These are phyloP conservation scores for Penaeus vannamei DNA, from an alignment of 1,140 invertebrate genomes.

Conservation along the genomic window DNA sequence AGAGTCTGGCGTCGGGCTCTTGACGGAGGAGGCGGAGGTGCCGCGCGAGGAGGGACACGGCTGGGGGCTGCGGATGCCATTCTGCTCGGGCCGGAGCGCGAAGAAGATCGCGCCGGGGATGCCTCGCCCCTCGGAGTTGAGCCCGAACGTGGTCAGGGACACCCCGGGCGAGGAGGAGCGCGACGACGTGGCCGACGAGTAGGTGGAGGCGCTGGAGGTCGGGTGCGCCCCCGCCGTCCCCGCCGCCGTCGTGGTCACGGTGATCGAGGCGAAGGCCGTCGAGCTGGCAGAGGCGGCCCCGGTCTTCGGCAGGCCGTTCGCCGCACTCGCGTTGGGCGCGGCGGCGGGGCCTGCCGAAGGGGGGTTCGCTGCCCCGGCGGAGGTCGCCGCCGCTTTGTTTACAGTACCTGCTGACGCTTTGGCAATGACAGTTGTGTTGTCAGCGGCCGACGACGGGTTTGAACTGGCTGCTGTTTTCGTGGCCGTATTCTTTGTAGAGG, in stretches of 20 bases:
- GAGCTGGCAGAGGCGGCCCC: neutral
- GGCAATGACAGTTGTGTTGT: no score
- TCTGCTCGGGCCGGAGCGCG: slow-evolving; percentile 54
- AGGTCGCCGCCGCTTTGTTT: no score
- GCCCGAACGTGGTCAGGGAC: slow-evolving; percentile 66
- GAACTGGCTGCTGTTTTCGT: no score
- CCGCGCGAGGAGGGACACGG: neutral
- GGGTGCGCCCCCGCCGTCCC: neutral
- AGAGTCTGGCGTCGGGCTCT: slow-evolving; percentile 40
- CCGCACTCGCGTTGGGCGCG: neutral
- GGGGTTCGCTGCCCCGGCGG: no score
- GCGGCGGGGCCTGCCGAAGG: no score
- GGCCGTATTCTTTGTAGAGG: no score
- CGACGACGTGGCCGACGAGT: slow-evolving; percentile 60
- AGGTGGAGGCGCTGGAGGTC: slow-evolving; percentile 35
- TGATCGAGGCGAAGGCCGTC: slow-evolving; percentile 58
- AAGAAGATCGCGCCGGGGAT: slow-evolving; percentile 67
- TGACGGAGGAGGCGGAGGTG: slow-evolving; percentile 39
- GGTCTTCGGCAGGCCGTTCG: neutral
- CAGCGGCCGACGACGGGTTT: no score
- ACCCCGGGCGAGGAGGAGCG: slow-evolving; percentile 67
- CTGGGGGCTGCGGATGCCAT: slow-evolving; percentile 43
- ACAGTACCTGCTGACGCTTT: no score
- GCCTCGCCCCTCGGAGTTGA: slow-evolving; percentile 66
- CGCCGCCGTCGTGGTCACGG: slow-evolving; percentile 52